Evolutionary conservation across 2,888 invertebrate species (phyloP), one percentile per base, ranked within the genome.

Genomic region (Ferrisia virgata): DNA sequence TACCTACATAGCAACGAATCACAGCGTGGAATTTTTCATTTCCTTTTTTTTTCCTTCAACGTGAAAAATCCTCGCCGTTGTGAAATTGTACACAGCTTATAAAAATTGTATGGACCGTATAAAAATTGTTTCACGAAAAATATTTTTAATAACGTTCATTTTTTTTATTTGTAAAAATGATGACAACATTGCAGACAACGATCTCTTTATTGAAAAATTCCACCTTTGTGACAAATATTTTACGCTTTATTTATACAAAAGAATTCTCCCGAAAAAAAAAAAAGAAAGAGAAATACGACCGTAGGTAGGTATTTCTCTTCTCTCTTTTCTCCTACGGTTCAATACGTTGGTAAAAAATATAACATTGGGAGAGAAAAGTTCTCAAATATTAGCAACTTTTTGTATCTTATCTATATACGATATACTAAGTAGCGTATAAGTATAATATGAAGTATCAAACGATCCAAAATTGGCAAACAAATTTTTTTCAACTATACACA

Each of bases 151-250:
- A 80, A 80, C 43, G 47, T 80, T 80, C 53, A 33, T 76, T 76
- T 76, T 53, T 79, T 79, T 80, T 53, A 47, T 53, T 43, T 80
- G 31, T 47, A 80, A 80, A 80, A 53, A 80, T 79, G 79, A 79
- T 31, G 53, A 80, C 43, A 47, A 31, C 53, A 13, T 80, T 47
- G 53, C 80, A 80, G 40, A 80, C 80, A 43, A 80, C 31, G 80
- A 80, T 80, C 80, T 31, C 22, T 80, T 80, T 80, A 80, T 80
- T 80, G 80, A 80, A 80, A 80, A 80, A 80, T 80, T 80, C 80
- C 80, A 47, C 31, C 53, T 80, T 80, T 80, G 80, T 47, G 80
- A 80, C 80, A 80, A 80, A 80, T 80, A 80, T 80, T 80, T 80
- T 79, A 43, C 43, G 43, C 47, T 43, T 80, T 47, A 47, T 80